Conservation (phyloP, 2,888 invertebrate species). For the Drosophila mercatorum region DNA sequence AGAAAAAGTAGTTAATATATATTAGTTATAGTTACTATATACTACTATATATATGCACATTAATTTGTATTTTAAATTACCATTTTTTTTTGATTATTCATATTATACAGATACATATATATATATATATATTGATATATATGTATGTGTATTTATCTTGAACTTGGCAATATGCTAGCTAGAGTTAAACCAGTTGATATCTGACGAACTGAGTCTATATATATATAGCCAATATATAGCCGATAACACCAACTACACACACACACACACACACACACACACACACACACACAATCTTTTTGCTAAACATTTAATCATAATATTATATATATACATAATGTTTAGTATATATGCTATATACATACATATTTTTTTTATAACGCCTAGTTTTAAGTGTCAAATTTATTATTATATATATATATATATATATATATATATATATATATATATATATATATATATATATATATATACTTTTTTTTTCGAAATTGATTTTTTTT, state of each 20-base stretch:
- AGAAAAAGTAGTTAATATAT: slow-evolving; percentile 6
- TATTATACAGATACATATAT: slow-evolving; percentile 2
- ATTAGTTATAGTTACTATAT: slow-evolving; percentile 11
- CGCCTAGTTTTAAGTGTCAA: slow-evolving; percentile 34
- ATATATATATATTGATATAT: slow-evolving; percentile 1
- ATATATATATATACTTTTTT: slow-evolving; percentile 24
- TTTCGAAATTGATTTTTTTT: slow-evolving; percentile 54
- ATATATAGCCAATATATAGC: slow-evolving; percentile 1
- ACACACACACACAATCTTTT: slow-evolving; percentile 25
- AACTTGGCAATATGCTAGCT: slow-evolving; percentile 7
- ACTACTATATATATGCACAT: slow-evolving; percentile 13
- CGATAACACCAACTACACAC: slow-evolving; percentile 4
- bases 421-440: not conserved
- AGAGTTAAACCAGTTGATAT: slow-evolving; percentile 38
- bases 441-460: not conserved
- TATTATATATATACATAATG: slow-evolving; percentile 11
- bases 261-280: slow-evolving; percentile 3
- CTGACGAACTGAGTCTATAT: slow-evolving; percentile 40
- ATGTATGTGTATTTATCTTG: slow-evolving; percentile 2
- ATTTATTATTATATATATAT: not conserved
- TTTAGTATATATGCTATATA: slow-evolving; percentile 17
- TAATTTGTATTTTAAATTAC: slow-evolving; percentile 16
- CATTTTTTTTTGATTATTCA: slow-evolving; percentile 29
- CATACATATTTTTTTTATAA: slow-evolving; percentile 31
- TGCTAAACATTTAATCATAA: slow-evolving; percentile 18